Evolutionary conservation across 2,797 vertebrate genomes (phyloP).

Genomic region (Pristis pectinata): DNA sequence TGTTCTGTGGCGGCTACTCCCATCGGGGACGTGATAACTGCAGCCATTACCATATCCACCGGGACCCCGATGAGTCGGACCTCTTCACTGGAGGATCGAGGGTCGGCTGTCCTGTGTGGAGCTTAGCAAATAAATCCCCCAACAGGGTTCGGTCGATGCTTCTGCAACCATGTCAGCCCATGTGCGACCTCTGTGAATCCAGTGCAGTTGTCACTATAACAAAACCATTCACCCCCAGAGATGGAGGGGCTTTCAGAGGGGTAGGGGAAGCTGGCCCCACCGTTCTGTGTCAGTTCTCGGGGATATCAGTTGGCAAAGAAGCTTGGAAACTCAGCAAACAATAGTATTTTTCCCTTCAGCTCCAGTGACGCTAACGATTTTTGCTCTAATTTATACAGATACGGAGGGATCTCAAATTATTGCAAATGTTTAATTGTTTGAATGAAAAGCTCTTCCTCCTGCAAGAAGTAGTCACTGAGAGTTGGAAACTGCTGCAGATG

Average conservation of each 20-base stretch:
- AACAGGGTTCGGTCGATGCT: too few species aligned
- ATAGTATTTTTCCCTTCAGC: too few species aligned
- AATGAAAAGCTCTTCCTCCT: neutral
- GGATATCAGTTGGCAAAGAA: neutral
- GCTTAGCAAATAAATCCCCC: too few species aligned
- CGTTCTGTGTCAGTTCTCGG: neutral
- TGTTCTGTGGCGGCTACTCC: too few species aligned
- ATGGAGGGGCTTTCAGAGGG: neutral
- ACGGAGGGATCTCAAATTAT: neutral
- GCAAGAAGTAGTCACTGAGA: conserved; percentile 16
- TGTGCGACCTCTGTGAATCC: neutral
- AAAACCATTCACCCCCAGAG: neutral
- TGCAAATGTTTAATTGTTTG: conserved; percentile 26
- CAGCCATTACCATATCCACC: too few species aligned
- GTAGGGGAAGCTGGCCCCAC: too few species aligned
- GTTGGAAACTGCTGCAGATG: conserved; percentile 1
- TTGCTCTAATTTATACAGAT: neutral
- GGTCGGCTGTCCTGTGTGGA: too few species aligned
- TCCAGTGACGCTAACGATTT: neutral
- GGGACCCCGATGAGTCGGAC: too few species aligned
- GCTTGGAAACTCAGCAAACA: neutral
- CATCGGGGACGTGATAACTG: too few species aligned
- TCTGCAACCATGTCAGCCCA: too few species aligned
- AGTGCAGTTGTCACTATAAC: neutral
- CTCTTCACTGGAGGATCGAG: too few species aligned